Percentiles rank a stretch among this genome's conserved stretches.
These are phyloP conservation scores for Dioctria rufipes DNA, from an alignment of 2,888 invertebrate species.

Conservation along the genomic window DNA sequence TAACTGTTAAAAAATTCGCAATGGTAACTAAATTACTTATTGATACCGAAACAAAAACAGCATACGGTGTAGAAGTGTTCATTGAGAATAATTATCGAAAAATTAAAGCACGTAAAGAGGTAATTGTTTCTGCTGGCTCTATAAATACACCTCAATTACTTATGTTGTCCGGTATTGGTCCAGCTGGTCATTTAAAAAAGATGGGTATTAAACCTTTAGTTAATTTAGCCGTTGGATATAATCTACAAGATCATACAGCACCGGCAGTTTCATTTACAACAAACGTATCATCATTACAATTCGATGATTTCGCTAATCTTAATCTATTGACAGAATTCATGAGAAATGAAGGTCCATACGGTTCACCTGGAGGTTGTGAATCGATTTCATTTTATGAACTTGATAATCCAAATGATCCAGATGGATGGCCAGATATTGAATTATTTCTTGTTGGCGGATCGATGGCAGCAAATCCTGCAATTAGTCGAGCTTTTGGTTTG, in stretches of 20 bases:
- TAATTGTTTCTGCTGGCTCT: conserved; percentile 83
- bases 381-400: conserved; percentile 75
- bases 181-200: conserved; percentile 74
- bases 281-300: conserved; percentile 69
- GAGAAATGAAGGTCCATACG: conserved; percentile 66
- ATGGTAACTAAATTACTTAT: conserved; percentile 78
- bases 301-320: conserved; percentile 61
- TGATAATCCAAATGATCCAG: conserved; percentile 69
- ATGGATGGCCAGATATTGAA: conserved; percentile 77
- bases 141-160: conserved; percentile 85
- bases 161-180: conserved; percentile 85
- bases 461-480: conserved; percentile 64
- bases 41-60: conserved; percentile 74
- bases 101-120: conserved; percentile 78
- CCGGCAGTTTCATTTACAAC: conserved; percentile 76
- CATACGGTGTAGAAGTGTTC: conserved; percentile 78
- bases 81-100: conserved; percentile 73
- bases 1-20: conserved; percentile 75
- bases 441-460: conserved; percentile 75
- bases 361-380: conserved; percentile 74
- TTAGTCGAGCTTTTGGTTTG: conserved; percentile 67
- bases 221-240: conserved; percentile 78
- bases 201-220: conserved; percentile 74
- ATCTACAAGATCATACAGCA: conserved; percentile 80
- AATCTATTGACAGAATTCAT: conserved; percentile 55